A percentile compares a stretch with the other conserved stretches of the same genome.
Evolutionary conservation across 2,888 invertebrate genomes (phyloP).

Genomic region (Eudemis profundana): DNA sequence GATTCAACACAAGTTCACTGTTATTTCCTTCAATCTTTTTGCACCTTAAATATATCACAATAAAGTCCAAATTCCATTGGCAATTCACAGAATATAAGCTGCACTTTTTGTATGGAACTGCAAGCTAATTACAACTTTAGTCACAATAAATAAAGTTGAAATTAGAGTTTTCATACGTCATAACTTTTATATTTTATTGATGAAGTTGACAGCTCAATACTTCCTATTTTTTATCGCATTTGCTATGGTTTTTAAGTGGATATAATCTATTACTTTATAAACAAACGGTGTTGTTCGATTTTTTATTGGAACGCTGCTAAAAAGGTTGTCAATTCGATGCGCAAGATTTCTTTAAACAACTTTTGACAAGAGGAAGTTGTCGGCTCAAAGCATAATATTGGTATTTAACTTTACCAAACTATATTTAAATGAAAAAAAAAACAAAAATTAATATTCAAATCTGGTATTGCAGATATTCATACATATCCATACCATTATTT

Average conservation of each 20-base stretch:
- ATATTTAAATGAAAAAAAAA: no score
- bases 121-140: not conserved
- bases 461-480: no score
- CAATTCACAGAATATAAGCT: not conserved
- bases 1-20: conserved; percentile 44
- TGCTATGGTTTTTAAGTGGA: conserved; percentile 5
- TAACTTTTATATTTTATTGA: not conserved
- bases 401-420: no score
- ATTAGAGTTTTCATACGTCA: not conserved
- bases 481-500: no score
- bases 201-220: not conserved
- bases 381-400: not conserved
- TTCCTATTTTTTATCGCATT: conserved; percentile 10
- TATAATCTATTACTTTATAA: conserved; percentile 13
- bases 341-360: not conserved
- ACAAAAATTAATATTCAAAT: no score
- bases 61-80: not conserved
- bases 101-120: not conserved
- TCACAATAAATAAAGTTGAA: not conserved
- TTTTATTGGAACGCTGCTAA: not conserved
- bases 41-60: not conserved
- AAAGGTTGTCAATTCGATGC: not conserved
- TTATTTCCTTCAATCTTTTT: not conserved
- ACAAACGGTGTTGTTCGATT: not conserved
- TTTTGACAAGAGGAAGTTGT: not conserved